These are phyloP conservation scores for human (Homo sapiens) DNA, from an alignment of 2,113 vertebrate genomes.

Conservation along the genomic window GRCh38 chr3:137766001-137766500, in stretches of 20 bases:
- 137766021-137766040: conserved; percentile 85
- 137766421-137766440: background rate
- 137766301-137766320: conserved; percentile 99
- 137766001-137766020: conserved; percentile 75
- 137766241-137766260: conserved; percentile 93
- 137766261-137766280: conserved; percentile 94
- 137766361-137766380: background rate
- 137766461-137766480: background rate
- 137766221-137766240: conserved; percentile 89
- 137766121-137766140: conserved; percentile 92
- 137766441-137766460: background rate
- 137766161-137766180: conserved; percentile 92
- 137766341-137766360: conserved; percentile 80
- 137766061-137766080: conserved; percentile 81
- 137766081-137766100: conserved; percentile 82
- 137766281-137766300: conserved; percentile 95
- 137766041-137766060: conserved; percentile 84
- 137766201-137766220: conserved; percentile 84
- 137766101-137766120: conserved; percentile 93
- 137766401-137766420: background rate
- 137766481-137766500: background rate
- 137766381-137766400: background rate
- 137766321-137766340: conserved; percentile 84
- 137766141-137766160: conserved; percentile 90
- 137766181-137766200: conserved; percentile 84